These are phyloP conservation scores for Drosophila paramelanica DNA, from an alignment of 2,888 invertebrate species.

Conservation along the genomic window DNA sequence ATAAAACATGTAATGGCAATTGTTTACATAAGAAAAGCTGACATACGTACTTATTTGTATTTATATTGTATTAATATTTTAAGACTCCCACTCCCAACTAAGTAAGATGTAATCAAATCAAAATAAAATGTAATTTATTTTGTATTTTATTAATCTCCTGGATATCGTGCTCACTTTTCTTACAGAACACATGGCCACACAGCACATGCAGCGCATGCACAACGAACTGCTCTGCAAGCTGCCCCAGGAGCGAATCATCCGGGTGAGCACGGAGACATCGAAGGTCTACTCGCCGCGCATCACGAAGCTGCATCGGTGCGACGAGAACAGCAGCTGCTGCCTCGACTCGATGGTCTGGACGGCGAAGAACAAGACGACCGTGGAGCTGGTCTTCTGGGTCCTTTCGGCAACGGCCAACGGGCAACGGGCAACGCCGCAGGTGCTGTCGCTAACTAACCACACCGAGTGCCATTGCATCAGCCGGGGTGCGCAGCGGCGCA, in stretches of 20 bases:
- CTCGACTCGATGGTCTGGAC: constrained; percentile 88
- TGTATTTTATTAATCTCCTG: not conserved
- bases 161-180: constrained; percentile 17
- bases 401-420: constrained; percentile 8
- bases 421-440: constrained; percentile 29
- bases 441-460: constrained; percentile 78
- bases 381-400: constrained; percentile 75
- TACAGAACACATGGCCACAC: constrained; percentile 63
- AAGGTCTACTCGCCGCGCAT: constrained; percentile 93
- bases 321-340: constrained; percentile 95
- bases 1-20: no score
- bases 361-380: constrained; percentile 87
- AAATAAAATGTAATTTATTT: no score
- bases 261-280: constrained; percentile 84
- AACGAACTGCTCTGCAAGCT: constrained; percentile 69
- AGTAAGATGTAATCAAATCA: no score
- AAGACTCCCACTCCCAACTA: no score
- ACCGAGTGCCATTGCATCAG: constrained; percentile 83
- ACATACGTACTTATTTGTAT: no score
- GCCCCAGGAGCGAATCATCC: constrained; percentile 16
- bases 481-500: constrained; percentile 37
- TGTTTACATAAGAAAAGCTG: no score
- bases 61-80: no score
- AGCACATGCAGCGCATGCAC: constrained; percentile 70
- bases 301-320: constrained; percentile 94